Conservation (phyloP, 2,797 vertebrate species). For the Rallus crepitans region DNA sequence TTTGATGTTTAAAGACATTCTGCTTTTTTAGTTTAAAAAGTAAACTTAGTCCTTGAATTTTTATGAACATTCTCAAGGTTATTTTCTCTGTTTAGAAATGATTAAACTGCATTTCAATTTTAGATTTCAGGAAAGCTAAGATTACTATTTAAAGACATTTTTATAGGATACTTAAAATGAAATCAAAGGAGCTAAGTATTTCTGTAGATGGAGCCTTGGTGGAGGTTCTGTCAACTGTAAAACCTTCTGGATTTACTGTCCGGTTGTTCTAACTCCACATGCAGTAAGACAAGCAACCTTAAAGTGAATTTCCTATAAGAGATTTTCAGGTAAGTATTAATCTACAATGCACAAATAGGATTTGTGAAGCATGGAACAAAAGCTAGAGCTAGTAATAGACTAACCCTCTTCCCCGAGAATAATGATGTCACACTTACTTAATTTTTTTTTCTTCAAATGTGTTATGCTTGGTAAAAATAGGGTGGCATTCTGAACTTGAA, state of each 20-base stretch:
- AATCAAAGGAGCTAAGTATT: constrained; percentile 70
- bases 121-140: constrained; percentile 71
- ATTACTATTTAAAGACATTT: constrained; percentile 71
- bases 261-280: constrained; percentile 63
- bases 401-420: constrained; percentile 17
- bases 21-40: background rate
- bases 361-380: constrained; percentile 55
- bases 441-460: background rate
- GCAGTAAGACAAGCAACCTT: constrained; percentile 66
- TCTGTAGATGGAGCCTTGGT: constrained; percentile 70
- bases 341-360: constrained; percentile 42
- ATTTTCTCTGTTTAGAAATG: constrained; percentile 46
- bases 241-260: constrained; percentile 66
- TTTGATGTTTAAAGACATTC: background rate
- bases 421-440: background rate
- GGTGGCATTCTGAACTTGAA: background rate
- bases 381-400: constrained; percentile 40
- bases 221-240: constrained; percentile 68
- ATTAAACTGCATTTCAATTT: constrained; percentile 71
- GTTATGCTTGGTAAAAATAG: constrained; percentile 7
- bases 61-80: background rate
- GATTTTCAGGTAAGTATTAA: constrained; percentile 56
- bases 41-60: constrained; percentile 10
- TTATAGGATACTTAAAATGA: constrained; percentile 70
- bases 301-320: constrained; percentile 70